A percentile compares a stretch with the other conserved stretches of the same genome.
phyloP scores from a whole-genome alignment of 2,797 vertebrate species.

The Danio choprae region DNA sequence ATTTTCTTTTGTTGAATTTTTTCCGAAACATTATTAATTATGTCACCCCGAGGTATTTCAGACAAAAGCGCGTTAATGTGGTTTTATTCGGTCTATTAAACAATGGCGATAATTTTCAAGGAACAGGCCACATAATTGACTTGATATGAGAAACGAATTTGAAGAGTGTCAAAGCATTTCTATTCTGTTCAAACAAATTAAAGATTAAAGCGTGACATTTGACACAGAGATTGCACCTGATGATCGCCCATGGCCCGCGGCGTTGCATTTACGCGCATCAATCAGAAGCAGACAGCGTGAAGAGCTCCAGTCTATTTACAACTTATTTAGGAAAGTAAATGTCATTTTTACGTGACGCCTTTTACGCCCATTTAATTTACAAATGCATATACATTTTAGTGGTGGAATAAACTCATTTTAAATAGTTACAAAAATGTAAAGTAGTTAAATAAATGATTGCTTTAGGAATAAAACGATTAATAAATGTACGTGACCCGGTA shows the following conservation, averaged over 20 bases:
- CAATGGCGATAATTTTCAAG: conserved; percentile 72
- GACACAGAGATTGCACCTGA: conserved; percentile 85
- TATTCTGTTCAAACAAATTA: conserved; percentile 92
- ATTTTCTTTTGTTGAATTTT: conserved; percentile 15
- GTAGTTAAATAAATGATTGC: no score
- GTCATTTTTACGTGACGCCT: conserved; percentile 11
- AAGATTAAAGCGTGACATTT: conserved; percentile 88
- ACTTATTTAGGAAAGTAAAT: conserved; percentile 43
- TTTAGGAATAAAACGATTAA: no score
- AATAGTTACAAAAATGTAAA: no score
- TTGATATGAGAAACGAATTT: conserved; percentile 95
- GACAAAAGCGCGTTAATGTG: conserved; percentile 69
- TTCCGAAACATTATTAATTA: conserved; percentile 8
- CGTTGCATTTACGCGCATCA: conserved; percentile 81
- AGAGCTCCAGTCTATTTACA: conserved; percentile 65
- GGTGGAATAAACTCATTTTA: no score
- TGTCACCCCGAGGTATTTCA: conserved; percentile 61
- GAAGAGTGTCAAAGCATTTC: conserved; percentile 89
- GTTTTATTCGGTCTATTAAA: conserved; percentile 77
- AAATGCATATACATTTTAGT: background rate
- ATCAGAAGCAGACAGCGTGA: conserved; percentile 75
- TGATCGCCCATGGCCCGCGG: conserved; percentile 73
- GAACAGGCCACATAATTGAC: conserved; percentile 80
- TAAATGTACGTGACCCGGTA: background rate
- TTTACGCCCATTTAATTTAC: conserved; percentile 11